These are phyloP conservation scores for Dasypolia templi DNA, from an alignment of 2,888 invertebrate genomes.

Conservation along the genomic window DNA sequence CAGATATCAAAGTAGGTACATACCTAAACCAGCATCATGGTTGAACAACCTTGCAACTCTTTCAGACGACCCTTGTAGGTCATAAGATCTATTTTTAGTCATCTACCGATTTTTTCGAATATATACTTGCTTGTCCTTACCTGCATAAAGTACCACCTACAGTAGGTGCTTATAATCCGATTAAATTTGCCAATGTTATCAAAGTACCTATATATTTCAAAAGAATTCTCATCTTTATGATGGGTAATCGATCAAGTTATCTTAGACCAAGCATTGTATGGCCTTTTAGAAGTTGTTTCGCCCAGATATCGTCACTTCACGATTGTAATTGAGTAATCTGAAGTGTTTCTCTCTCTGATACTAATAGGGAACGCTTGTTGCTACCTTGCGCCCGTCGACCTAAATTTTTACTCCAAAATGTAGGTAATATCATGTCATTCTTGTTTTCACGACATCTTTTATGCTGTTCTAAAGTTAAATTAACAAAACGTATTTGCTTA, in stretches of 20 bases:
- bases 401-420: not conserved
- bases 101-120: constrained; percentile 7
- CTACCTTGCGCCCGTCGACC: not conserved
- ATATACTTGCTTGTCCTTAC: constrained; percentile 13
- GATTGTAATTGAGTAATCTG: constrained; percentile 23
- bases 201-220: constrained; percentile 17
- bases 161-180: not conserved
- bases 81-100: constrained; percentile 25
- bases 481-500: not conserved
- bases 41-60: not conserved
- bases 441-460: not conserved
- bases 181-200: constrained; percentile 6
- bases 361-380: constrained; percentile 1
- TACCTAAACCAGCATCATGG: not conserved
- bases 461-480: not conserved
- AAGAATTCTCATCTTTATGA: constrained; percentile 3
- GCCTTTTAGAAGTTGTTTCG: constrained; percentile 11
- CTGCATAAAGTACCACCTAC: constrained; percentile 6
- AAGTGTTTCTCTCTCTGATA: constrained; percentile 26
- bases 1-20: not conserved
- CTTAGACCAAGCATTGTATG: constrained; percentile 11
- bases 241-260: not conserved
- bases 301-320: constrained; percentile 12
- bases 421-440: not conserved
- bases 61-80: not conserved